These are phyloP conservation scores for Gobio occitaniae DNA, from an alignment of 2,797 vertebrate species.

Conservation along the genomic window DNA sequence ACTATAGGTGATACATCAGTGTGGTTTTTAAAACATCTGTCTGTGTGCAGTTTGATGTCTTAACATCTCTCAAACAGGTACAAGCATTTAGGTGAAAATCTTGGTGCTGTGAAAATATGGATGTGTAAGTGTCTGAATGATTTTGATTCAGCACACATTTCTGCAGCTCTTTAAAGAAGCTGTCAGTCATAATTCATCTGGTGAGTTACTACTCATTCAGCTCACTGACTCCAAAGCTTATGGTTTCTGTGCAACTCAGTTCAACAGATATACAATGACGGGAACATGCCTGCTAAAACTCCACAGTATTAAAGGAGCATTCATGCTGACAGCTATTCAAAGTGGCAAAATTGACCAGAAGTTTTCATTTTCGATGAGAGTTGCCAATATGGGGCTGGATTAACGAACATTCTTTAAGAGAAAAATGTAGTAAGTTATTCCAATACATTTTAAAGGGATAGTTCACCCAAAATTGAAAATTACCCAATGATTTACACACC, in stretches of 20 bases:
- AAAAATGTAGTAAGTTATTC: neutral
- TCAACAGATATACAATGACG: neutral
- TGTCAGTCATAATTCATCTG: constrained; percentile 21
- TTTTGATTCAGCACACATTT: constrained; percentile 4
- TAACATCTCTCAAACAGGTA: constrained; percentile 28
- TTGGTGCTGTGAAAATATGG: neutral
- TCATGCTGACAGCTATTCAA: neutral
- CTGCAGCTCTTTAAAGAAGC: constrained; percentile 23
- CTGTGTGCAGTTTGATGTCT: constrained; percentile 21
- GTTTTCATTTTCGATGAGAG: neutral
- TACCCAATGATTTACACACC: no score
- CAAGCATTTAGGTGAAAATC: constrained; percentile 13
- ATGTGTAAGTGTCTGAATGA: constrained; percentile 15
- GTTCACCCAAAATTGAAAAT: no score
- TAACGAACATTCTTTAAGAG: neutral
- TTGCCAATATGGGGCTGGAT: neutral
- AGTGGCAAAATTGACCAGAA: neutral
- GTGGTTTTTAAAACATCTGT: constrained; percentile 29
- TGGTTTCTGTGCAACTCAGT: neutral
- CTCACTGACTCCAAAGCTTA: constrained; percentile 20
- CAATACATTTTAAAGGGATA: neutral
- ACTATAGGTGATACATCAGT: constrained; percentile 28
- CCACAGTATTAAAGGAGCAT: neutral
- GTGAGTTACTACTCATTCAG: constrained; percentile 15
- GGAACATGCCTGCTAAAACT: neutral